phyloP scores from a whole-genome alignment of 2,113 vertebrate genomes.

The Papio anubis region DNA sequence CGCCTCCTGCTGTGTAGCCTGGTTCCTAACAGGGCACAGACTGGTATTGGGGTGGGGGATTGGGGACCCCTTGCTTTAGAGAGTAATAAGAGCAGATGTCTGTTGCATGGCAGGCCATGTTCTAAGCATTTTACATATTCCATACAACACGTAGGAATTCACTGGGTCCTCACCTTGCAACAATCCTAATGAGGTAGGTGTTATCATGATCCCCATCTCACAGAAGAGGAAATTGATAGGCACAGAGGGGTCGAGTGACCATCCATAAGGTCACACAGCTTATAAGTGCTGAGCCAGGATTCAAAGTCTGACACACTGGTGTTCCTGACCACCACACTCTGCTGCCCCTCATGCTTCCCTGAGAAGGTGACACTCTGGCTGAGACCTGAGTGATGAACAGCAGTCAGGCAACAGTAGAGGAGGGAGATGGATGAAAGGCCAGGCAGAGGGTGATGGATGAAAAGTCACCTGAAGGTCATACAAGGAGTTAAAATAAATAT shows the following conservation, averaged over 20 bases:
- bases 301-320: background rate
- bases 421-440: fast-evolving
- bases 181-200: background rate
- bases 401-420: background rate
- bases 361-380: background rate
- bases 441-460: background rate
- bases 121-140: background rate
- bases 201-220: background rate
- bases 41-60: too few species aligned
- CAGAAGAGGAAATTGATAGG: background rate
- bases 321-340: background rate
- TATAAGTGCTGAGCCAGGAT: background rate
- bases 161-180: background rate
- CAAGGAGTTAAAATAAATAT: background rate
- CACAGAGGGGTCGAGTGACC: background rate
- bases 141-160: background rate
- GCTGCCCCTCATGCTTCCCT: background rate
- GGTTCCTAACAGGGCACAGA: too few species aligned
- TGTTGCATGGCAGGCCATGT: background rate
- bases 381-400: background rate
- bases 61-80: background rate
- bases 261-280: background rate
- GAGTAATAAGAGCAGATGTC: background rate
- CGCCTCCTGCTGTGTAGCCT: too few species aligned
- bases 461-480: background rate